Conservation (phyloP, 2,797 vertebrate species). For the Labeo calbasu region DNA sequence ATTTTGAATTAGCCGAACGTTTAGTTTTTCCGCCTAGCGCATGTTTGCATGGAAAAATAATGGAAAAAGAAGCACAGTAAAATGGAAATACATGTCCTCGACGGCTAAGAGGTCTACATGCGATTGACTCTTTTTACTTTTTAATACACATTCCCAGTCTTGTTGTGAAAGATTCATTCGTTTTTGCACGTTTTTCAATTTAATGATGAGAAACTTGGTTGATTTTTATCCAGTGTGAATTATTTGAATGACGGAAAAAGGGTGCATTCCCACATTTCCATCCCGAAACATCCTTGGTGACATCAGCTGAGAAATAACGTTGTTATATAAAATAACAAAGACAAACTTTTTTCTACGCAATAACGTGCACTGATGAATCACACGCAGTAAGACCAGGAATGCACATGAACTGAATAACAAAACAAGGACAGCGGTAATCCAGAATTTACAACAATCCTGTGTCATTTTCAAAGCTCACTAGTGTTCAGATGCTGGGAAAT, state of each 20-base stretch:
- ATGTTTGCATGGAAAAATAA: background rate
- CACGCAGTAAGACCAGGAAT: background rate
- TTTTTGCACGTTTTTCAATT: background rate
- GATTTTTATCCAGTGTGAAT: background rate
- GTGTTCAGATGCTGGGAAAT: slow-evolving; percentile 1
- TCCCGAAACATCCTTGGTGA: background rate
- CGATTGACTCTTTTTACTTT: background rate
- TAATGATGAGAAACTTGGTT: background rate
- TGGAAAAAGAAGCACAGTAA: background rate
- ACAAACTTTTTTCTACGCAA: background rate
- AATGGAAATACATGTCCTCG: background rate
- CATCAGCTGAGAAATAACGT: background rate
- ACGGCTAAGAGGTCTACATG: background rate
- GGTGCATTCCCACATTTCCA: background rate
- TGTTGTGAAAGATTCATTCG: background rate
- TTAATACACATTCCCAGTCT: too few relatives aligned
- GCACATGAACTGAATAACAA: background rate
- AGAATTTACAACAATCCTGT: background rate
- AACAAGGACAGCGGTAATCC: background rate
- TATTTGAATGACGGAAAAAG: background rate
- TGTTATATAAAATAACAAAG: background rate
- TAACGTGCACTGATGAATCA: background rate
- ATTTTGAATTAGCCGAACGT: background rate
- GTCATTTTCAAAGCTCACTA: background rate
- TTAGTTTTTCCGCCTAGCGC: background rate